Evolutionary conservation across 2,797 vertebrate genomes (phyloP), one percentile per base, ranked within the genome.

Genomic region (Labeo calbasu): DNA sequence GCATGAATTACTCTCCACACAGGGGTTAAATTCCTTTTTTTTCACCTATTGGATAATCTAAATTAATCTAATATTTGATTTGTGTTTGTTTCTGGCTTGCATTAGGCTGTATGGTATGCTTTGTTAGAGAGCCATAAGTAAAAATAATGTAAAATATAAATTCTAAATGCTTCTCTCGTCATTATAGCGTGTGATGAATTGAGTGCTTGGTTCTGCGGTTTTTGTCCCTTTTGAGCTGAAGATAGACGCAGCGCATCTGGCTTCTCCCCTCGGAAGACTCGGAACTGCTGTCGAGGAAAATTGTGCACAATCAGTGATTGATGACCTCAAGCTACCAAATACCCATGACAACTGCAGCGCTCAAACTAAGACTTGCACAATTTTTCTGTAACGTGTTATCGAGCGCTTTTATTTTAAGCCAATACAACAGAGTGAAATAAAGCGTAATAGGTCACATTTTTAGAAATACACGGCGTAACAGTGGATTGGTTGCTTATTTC

Each of bases 191-290:
- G 51, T 80, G 77, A 83, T 80, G 59, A 75, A 86, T 76, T 79
- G 76, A 68, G 50, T 55, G 81, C 51, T 83, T 40, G 76, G 7
- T 48, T 85, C n/a, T 3, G 1, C 81, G 63, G 36, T 85, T 85
- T 79, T 43, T 80, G 83, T 73, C 61, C 40, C 80, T 81, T 79
- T 68, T 79, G 84, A 83, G 59, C 75, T 32, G 84, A 86, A 91
- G 93, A 92, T 93, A 89, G 88, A 91, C 14, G 1, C 76, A 87
- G 94, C 90, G 90, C 93, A 95, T 92, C 92, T 95, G 95, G 91
- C 90, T 90, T 86, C 89, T 87, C 87, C 87, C 81, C 92, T 92
- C 88, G 84, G 88, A 93, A 91, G 84, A 93, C 93, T 92, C 93
- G 90, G 92, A 93, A 90, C 88, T 7, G 77, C 92, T 94, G 93